Percentiles rank a stretch among this genome's conserved stretches.
Conservation (phyloP, 2,797 vertebrate genomes). For the Stomatorhinus walkeri region DNA sequence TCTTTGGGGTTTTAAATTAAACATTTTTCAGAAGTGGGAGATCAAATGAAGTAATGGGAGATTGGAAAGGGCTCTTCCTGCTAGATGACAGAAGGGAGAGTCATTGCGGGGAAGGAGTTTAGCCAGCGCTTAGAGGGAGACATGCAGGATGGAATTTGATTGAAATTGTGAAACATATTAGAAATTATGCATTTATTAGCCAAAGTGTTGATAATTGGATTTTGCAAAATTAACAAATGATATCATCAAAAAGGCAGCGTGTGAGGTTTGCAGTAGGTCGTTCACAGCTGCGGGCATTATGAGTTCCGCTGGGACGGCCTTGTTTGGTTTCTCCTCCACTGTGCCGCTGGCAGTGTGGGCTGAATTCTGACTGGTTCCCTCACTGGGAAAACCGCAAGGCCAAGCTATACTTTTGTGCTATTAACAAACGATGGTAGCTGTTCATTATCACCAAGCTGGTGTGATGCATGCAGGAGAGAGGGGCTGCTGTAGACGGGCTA, state of each 20-base stretch:
- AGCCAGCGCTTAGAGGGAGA: background rate
- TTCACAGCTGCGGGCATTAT: conserved; percentile 73
- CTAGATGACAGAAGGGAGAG: background rate
- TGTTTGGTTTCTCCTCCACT: conserved; percentile 82
- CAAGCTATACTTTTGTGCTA: conserved; percentile 48
- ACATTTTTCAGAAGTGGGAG: background rate
- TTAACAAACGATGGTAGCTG: conserved; percentile 58
- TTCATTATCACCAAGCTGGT: conserved; percentile 48
- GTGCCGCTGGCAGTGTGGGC: conserved; percentile 71
- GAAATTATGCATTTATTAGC: conserved; percentile 50
- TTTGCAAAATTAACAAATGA: conserved; percentile 71
- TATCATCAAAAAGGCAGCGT: conserved; percentile 62
- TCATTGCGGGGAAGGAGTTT: background rate
- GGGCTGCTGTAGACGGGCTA: background rate
- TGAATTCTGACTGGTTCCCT: conserved; percentile 73
- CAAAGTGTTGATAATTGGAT: conserved; percentile 59
- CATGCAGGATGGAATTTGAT: conserved; percentile 47
- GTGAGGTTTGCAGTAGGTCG: conserved; percentile 69
- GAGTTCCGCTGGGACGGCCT: conserved; percentile 71
- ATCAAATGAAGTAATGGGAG: background rate
- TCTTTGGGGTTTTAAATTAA: conserved; percentile 4
- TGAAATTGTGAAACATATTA: conserved; percentile 59
- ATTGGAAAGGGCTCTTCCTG: background rate
- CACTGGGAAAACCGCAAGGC: conserved; percentile 60
- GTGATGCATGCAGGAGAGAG: background rate